Base-by-base conservation (phyloP, 2,888 invertebrate genomes). In the Dryocosmus kuriphilus region DNA sequence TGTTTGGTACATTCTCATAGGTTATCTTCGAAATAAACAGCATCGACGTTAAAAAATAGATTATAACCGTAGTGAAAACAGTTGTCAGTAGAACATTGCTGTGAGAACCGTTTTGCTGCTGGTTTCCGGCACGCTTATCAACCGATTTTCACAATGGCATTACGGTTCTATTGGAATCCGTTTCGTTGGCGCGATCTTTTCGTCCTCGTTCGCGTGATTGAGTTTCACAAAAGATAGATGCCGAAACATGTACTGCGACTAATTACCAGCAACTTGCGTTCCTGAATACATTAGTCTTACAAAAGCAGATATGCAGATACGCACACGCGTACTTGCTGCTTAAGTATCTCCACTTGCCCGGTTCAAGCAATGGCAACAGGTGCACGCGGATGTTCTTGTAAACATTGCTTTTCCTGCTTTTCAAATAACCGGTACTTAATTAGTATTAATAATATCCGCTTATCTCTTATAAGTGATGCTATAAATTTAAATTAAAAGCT, bases 151-250 rank as follows among this genome's bases (percentile, higher is more conserved):
- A 71, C 71, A 71, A 71, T 71, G 30, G 71, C 27, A 30, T 71
- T 71, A 71, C 71, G 30, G 71, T 71, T 71, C 32, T 71, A 71
- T 71, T 71, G 32, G 51, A 71, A 71, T 71, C 27, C 32, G 67
- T 46, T 65, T 22, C 22, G 14, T 65, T 22, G 65, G 14, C 14
- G 46, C 16, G n/a, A 71, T 32, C 3, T 71, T 46, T 27, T 71
- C 38, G 24, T 65, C 16, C n/a, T 41, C 19, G 24, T 16, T 65
- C 38, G 41, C 67, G 51, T 71, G 71, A 71, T 71, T 30, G 30
- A 65, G 32, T 71, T 71, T 71, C 19, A 51, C 71, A 51, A 51
- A 71, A 51, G 51, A 71, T 30, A 71, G 32, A 35, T 63, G 63
- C 63, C 32, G 63, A 63, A 63, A 63, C 63, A 19, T 46, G 41